Percentiles rank a stretch among this genome's conserved stretches.
Conservation (phyloP, 2,113 vertebrate genomes). For the Etia nguti region DNA sequence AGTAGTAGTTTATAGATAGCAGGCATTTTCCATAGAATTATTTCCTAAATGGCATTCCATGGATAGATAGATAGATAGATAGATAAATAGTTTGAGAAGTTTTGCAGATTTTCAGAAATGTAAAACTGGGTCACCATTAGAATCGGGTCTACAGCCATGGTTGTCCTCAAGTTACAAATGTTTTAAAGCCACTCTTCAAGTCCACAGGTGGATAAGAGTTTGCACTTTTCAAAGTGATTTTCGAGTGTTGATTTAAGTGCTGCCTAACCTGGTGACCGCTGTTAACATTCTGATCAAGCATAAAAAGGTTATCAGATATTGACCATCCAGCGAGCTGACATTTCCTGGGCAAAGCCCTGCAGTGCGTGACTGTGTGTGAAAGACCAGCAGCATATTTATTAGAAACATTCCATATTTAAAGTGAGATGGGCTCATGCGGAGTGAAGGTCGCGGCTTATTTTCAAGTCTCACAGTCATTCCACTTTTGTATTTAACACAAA, state of each 20-base stretch:
- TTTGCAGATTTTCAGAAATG: background rate
- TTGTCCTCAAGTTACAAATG: background rate
- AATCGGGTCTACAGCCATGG: background rate
- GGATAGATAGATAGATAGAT: background rate
- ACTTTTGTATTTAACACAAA: background rate
- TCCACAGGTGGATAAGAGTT: background rate
- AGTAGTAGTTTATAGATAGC: background rate
- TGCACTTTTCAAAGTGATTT: slow-evolving; percentile 1
- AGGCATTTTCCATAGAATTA: background rate
- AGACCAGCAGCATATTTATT: slow-evolving; percentile 30
- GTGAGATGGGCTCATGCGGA: background rate
- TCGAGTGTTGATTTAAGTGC: background rate
- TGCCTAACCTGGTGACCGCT: background rate
- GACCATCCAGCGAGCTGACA: slow-evolving; percentile 51
- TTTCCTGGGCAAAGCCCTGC: slow-evolving; percentile 36
- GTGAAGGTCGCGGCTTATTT: background rate
- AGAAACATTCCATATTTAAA: slow-evolving; percentile 10
- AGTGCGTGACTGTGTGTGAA: slow-evolving; percentile 6
- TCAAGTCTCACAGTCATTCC: background rate
- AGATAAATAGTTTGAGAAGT: background rate
- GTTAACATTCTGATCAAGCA: slow-evolving; percentile 47
- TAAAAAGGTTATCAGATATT: slow-evolving; percentile 55
- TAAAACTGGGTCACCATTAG: background rate
- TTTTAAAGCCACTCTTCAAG: background rate
- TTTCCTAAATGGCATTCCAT: background rate